Base-by-base conservation (phyloP, 2,113 vertebrate genomes). In the Myanophis thanlyinensis region DNA sequence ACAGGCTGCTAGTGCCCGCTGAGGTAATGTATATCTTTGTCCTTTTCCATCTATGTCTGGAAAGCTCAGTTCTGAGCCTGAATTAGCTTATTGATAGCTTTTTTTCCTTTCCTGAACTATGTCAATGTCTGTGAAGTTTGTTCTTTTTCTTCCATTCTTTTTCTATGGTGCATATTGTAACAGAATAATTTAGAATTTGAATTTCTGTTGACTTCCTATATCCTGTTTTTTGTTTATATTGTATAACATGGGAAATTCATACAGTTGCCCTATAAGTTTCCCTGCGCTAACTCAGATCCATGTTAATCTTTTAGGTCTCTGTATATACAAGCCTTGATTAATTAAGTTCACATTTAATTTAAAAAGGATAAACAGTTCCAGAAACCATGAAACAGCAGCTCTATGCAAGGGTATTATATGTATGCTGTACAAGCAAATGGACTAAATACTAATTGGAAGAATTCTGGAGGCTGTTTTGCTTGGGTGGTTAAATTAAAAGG, bases 1-100 rank as follows among this genome's bases (percentile, higher is more conserved):
- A 94, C 95, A 90, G 96, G 93, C 96, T 97, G 67, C 96, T 96
- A 0, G 95, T 94, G 1, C 96, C 97, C 93, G 92, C 95, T 0
- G 95, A 98, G 98, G 98, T 98, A 98, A 98, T 3, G 93, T 96
- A 96, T 92, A 90, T n/a, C n/a, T 92, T 56, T 95, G 88, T 90
- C 88, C 53, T 93, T 80, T 22, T 88, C 67, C 59, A 89, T 91
- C 89, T 94, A 62, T 47, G 49, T 49, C 93, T 90, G 90, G 85
- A 92, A 89, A 94, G 12, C 23, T 67, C 44, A 51, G 30, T 3
- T 91, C 23, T 85, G 86, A 51, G n/a, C 25, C 12, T 46, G 20
- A 89, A 2, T 25, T 27, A 48, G 30, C 1, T 88, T 73, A 53
- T 51, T 22, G 23, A 10, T 18, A 87, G n/a, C 1, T 40, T 20